Base-by-base conservation (phyloP, 2,113 vertebrate species). In the Myodes glareolus region DNA sequence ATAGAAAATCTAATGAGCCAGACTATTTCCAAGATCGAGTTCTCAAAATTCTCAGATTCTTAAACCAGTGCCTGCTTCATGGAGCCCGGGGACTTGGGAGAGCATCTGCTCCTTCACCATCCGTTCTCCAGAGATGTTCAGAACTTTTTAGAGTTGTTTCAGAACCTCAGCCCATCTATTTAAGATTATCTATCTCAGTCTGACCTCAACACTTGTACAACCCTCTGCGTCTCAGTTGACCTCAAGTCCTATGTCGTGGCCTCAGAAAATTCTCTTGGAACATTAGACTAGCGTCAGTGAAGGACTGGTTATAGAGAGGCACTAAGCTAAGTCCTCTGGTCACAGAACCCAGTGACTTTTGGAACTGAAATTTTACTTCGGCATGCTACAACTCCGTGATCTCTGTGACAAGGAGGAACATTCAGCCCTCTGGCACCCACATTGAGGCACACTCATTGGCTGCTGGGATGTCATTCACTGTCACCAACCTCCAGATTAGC, bases 321-420 rank as follows among this genome's bases (percentile, higher is more conserved):
- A 39, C 23, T 25, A 92, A 94, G 25, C 23, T 50, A 72, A 39
- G 33, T 4, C n/a, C 13, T 85, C 42, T 39, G 47, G 12, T 47
- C 82, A 92, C 27, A 61, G 73, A 87, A 93, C 52, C 73, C 77
- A 86, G 61, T 42, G 67, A 33, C 42, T 67, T 88, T 92, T 89
- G 85, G 58, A 68, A 23, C 10, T 78, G 23, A 92, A 96, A 65
- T 33, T 19, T 10, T 42, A 21, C 9, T 67, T 50, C 21, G 23
- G 33, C 21, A 21, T 1, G 33, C 17, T 9, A 39, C 3, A 45
- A 3, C 55, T 19, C 17, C 19, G 55, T 17, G 55, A 55, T 55
- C 4, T 85, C 86, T 33, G 7, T 70, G 72, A 90, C 0, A 47
- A 63, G 25, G 13, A 87, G 1, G 67, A 31, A 75, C 9, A 23